Conservation (phyloP, 2,113 vertebrate genomes). For the Myiozetetes cayanensis region DNA sequence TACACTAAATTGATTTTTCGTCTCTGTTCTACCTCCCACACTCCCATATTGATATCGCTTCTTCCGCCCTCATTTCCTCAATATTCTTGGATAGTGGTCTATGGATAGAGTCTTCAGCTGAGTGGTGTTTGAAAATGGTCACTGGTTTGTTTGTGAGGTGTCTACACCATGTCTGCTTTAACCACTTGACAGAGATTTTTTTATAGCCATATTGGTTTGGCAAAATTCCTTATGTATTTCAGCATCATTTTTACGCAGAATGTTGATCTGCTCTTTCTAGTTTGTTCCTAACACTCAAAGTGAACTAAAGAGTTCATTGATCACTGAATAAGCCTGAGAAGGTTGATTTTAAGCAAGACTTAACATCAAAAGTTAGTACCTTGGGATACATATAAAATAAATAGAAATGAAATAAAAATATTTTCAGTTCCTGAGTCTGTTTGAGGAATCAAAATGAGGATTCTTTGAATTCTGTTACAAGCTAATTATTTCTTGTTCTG, state of each 20-base stretch:
- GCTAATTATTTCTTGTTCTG: constrained; percentile 37
- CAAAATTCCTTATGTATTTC: neutral
- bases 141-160: constrained; percentile 50
- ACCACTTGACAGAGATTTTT: constrained; percentile 26
- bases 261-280: neutral
- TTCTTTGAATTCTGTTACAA: constrained; percentile 1
- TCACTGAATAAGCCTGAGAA: neutral
- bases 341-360: neutral
- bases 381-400: constrained; percentile 32
- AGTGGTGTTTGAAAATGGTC: constrained; percentile 27
- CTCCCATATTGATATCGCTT: neutral
- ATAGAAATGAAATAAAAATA: constrained; percentile 12
- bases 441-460: neutral
- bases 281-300: neutral
- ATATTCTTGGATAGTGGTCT: neutral
- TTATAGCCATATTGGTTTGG: constrained; percentile 12
- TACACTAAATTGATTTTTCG: neutral
- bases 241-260: constrained; percentile 18
- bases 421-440: constrained; percentile 38
- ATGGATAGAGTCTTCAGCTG: neutral
- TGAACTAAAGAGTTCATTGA: neutral
- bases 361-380: neutral
- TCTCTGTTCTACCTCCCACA: neutral
- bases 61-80: constrained; percentile 12
- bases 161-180: constrained; percentile 40